Base-by-base conservation (phyloP, 2,888 invertebrate species). In the Hemaris fuciformis region DNA sequence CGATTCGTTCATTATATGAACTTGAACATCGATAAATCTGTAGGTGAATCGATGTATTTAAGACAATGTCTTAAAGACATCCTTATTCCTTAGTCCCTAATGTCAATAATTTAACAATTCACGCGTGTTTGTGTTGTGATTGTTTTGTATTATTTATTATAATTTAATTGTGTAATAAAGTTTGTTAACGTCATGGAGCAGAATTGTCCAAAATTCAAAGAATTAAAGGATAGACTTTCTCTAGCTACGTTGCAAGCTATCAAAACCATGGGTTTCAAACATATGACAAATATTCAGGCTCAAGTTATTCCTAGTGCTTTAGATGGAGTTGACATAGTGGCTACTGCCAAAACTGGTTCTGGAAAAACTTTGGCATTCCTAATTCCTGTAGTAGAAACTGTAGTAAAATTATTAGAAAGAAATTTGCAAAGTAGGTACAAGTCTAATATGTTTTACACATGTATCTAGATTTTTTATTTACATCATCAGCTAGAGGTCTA, bases 281-380 rank as follows among this genome's bases (percentile, higher is more conserved):
- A 94, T 56, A 97, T 99, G 98, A 99, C 99, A 1, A 97, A 98
- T 87, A 98, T 99, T 77, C 99, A 97, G 87, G 95, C 96, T 0
- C 96, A 95, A 81, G 94, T 97, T 3, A 95, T 99, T 77, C 98
- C 98, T 0, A 95, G 96, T 46, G 93, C 99, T 23, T 86, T 99
- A 60, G 96, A 98, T 83, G 99, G 98, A 2, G 92, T 96, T 66
- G 99, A 99, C 93, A 91, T 99, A 63, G 97, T 99, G 23, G 99
- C 98, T 25, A 96, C 98, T 61, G 99, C 99, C 0, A 97, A 97
- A 89, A 99, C 99, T 13, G 99, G 99, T 0, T 98, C 98, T 62
- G 99, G 99, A 58, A 99, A 99, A 93, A 99, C 99, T 0, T 87
- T 99, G 62, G 98, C 99, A 0, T 99, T 99, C 83, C 94, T 99